A percentile compares a stretch with the other conserved stretches of the same genome.
Evolutionary conservation across 2,113 vertebrate genomes (phyloP).

Genomic region (Chamaea fasciata): DNA sequence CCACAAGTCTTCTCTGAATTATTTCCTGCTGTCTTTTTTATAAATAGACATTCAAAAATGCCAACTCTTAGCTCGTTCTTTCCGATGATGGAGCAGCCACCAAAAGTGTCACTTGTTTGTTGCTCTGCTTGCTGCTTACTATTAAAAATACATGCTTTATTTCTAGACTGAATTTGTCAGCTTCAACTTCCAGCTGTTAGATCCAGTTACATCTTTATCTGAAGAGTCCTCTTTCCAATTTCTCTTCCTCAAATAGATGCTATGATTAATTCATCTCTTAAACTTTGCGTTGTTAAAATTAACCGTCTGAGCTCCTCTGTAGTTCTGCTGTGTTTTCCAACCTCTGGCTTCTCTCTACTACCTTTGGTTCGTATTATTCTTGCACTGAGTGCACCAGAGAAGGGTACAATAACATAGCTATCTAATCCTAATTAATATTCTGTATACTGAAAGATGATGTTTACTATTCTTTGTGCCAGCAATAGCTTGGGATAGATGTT

Average conservation of each 20-base stretch:
- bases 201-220: constrained; percentile 32
- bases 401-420: not conserved
- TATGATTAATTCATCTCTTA: constrained; percentile 35
- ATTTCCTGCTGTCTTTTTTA: constrained; percentile 35
- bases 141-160: constrained; percentile 53
- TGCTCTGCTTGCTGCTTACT: constrained; percentile 14
- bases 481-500: not conserved
- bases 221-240: constrained; percentile 26
- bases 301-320: not conserved
- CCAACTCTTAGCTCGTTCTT: not conserved
- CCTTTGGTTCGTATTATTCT: not conserved
- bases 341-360: not conserved
- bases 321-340: not conserved
- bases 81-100: not conserved
- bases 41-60: constrained; percentile 47
- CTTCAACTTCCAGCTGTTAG: constrained; percentile 50
- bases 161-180: constrained; percentile 38
- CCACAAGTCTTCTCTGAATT: constrained; percentile 38
- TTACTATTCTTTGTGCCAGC: not conserved
- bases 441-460: not conserved
- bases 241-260: constrained; percentile 37
- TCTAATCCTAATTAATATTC: not conserved
- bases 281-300: not conserved
- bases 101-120: constrained; percentile 1
- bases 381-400: not conserved